These are phyloP conservation scores for Tetrapedia diversipes DNA, from an alignment of 2,888 invertebrate genomes.

Conservation along the genomic window DNA sequence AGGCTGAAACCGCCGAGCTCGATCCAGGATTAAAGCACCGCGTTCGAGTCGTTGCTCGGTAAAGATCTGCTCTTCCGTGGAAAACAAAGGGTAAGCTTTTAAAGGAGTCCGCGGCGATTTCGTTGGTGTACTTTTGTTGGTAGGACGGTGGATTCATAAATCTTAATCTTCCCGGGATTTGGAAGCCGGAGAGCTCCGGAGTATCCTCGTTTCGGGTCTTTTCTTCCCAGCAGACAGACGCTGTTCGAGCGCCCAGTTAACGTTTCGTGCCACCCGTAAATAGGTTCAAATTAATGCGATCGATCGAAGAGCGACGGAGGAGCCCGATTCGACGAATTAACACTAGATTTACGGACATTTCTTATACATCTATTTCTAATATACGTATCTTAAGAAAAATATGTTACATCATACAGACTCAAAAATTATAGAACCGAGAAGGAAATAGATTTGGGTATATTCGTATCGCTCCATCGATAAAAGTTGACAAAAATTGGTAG, in stretches of 20 bases:
- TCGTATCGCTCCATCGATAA: too few relatives aligned
- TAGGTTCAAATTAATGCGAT: slow-evolving; percentile 23
- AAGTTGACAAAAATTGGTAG: too few relatives aligned
- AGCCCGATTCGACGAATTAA: slow-evolving; percentile 16
- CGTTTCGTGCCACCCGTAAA: slow-evolving; percentile 8
- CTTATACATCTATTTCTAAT: too few relatives aligned
- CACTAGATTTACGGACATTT: too few relatives aligned
- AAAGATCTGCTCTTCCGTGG: not conserved
- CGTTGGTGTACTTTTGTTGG: not conserved
- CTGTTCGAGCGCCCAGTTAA: slow-evolving; percentile 16
- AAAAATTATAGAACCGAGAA: too few relatives aligned
- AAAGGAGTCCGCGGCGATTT: not conserved
- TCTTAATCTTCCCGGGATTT: slow-evolving; percentile 41
- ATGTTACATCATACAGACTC: too few relatives aligned
- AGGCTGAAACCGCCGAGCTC: not conserved
- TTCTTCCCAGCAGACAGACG: not conserved
- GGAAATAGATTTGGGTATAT: too few relatives aligned
- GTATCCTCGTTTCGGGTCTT: not conserved
- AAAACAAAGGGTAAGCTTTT: not conserved
- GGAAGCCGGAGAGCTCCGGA: not conserved
- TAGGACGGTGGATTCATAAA: slow-evolving; percentile 3
- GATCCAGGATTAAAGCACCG: slow-evolving; percentile 10
- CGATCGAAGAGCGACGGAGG: not conserved
- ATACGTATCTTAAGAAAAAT: too few relatives aligned
- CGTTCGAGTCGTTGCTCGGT: not conserved